Evolutionary conservation across 2,888 invertebrate species (phyloP), one percentile per base, ranked within the genome.

Genomic region (Holacanthella duospinosa): DNA sequence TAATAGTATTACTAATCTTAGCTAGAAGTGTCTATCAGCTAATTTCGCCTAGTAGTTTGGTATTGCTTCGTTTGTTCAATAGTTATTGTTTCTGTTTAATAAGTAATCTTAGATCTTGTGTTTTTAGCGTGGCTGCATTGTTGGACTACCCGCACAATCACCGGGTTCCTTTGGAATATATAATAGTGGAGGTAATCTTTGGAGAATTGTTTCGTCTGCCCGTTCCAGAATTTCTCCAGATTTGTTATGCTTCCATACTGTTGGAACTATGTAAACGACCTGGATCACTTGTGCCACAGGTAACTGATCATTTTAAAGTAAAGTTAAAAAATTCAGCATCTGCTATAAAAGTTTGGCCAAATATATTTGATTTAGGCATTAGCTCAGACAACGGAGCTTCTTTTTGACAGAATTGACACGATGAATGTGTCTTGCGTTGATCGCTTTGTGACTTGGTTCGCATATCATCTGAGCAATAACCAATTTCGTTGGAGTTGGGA

Each of bases 401-500:
- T 99, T 60, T 99, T 93, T 75, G 87, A 94, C 80, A 83, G 97
- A 68, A 88, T 97, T 75, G 95, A 97, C 76, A 86, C 89, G 0
- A 97, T 99, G 97, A 95, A 96, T 77, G 88, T 93, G 0, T 87
- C 92, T 1, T 93, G 95, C 76, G 91, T 97, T 78, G 97, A 99
- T 79, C 86, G 88, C 85, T 94, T 99, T 77, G 90, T 89, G 27
- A 87, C 86, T 77, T 99, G 99, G 99, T 99, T 99, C 78, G 86
- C 92, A 0, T 97, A 97, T 77, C 97, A 99, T 79, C 82, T 99
- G 78, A 96, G 96, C 77, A 99, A 99, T 80, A 99, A 99, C 78
- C 96, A 99, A 78, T 99, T 94, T 77, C 86, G 94, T 61, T 99
- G 97, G 97, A 93, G 93, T 1, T 99, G 99, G 99, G 92, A 93